Percentiles rank a stretch among this genome's conserved stretches.
Conservation (phyloP, 2,113 vertebrate species). For the Myotis davidii region DNA sequence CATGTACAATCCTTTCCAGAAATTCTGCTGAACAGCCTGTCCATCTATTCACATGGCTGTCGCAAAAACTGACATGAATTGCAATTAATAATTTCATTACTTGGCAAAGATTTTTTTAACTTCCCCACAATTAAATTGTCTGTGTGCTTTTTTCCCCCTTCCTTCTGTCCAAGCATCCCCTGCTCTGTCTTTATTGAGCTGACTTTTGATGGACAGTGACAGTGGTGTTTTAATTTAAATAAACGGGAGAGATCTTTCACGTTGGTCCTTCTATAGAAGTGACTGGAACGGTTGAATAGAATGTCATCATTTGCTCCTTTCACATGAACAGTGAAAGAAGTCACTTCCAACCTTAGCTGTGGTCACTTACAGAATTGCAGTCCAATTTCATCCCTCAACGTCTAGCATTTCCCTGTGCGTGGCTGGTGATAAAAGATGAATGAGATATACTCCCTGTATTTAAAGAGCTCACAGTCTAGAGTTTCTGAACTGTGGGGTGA, state of each 20-base stretch:
- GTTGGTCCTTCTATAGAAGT: conserved; percentile 69
- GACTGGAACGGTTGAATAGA: neutral
- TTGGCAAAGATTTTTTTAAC: conserved; percentile 78
- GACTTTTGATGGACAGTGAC: conserved; percentile 77
- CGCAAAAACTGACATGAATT: conserved; percentile 79
- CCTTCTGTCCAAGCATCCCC: conserved; percentile 55
- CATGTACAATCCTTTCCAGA: conserved; percentile 77
- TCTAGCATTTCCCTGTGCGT: neutral
- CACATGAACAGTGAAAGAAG: neutral
- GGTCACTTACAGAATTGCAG: neutral
- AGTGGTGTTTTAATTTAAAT: conserved; percentile 83
- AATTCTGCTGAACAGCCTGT: conserved; percentile 77
- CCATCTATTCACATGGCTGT: conserved; percentile 75
- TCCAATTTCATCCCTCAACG: neutral
- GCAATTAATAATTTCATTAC: conserved; percentile 83
- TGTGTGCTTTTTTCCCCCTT: conserved; percentile 49
- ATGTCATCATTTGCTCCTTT: conserved; percentile 34
- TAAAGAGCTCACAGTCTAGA: neutral
- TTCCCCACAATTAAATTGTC: conserved; percentile 59
- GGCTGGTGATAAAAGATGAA: neutral
- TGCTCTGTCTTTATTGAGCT: conserved; percentile 75
- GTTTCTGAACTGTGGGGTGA: neutral
- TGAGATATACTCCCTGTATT: neutral
- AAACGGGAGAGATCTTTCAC: conserved; percentile 79
- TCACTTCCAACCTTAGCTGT: conserved; percentile 35